These are phyloP conservation scores for Monochamus saltuarius DNA, from an alignment of 1,140 invertebrate genomes.

Conservation along the genomic window DNA sequence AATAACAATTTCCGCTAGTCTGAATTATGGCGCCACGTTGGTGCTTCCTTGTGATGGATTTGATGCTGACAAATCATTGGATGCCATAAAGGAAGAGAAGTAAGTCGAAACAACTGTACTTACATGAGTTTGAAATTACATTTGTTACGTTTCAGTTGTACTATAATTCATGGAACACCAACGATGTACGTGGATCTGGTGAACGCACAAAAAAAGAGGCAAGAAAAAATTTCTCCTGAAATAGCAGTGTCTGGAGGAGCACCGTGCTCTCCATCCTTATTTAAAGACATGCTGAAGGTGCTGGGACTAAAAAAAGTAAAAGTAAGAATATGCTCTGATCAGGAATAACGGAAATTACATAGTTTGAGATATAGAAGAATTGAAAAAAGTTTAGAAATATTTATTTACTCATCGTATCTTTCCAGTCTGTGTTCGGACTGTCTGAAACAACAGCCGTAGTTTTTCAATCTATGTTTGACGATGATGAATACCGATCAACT, in stretches of 20 bases:
- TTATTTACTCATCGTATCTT: constrained; percentile 11
- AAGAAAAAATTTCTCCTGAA: constrained; percentile 54
- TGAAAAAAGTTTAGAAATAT: too few relatives aligned
- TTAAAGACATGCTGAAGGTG: constrained; percentile 58
- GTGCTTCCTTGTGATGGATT: constrained; percentile 71
- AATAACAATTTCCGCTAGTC: constrained; percentile 62
- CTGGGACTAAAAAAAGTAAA: constrained; percentile 45
- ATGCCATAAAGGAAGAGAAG: constrained; percentile 70
- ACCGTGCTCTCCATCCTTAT: constrained; percentile 71
- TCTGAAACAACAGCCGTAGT: constrained; percentile 82
- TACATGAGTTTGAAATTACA: constrained; percentile 11
- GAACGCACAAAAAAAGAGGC: constrained; percentile 54
- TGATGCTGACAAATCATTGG: constrained; percentile 66
- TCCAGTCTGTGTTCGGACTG: constrained; percentile 81
- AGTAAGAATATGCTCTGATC: constrained; percentile 39
- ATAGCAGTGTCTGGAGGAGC: constrained; percentile 75
- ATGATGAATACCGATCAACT: constrained; percentile 65
- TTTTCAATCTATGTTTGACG: constrained; percentile 67
- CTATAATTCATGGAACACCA: constrained; percentile 84
- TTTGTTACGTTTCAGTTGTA: constrained; percentile 61
- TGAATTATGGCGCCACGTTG: constrained; percentile 68
- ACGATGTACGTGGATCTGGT: constrained; percentile 95
- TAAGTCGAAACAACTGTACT: too few relatives aligned
- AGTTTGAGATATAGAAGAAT: too few relatives aligned
- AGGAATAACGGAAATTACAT: too few relatives aligned